Percentiles rank a stretch among this genome's conserved stretches.
Conservation (phyloP, 2,888 invertebrate species). For the Autographa pulchrina region DNA sequence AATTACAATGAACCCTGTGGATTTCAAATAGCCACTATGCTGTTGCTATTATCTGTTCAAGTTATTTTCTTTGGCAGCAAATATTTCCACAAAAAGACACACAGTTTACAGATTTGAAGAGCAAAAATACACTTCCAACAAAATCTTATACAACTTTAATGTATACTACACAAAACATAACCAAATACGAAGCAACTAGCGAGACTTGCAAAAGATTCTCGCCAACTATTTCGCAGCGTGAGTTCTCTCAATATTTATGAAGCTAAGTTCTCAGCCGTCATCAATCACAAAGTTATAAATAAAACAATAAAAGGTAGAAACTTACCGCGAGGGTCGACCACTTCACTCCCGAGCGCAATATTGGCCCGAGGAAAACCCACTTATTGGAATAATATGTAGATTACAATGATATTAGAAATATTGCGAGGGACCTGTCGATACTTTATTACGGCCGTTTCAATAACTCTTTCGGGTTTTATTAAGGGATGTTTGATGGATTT, state of each 20-base stretch:
- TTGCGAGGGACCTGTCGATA: constrained; percentile 78
- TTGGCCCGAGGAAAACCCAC: constrained; percentile 83
- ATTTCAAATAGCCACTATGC: too few species aligned
- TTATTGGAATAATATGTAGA: constrained; percentile 90
- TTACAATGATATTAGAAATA: constrained; percentile 85
- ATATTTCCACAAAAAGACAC: background rate
- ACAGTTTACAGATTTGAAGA: background rate
- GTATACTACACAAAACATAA: constrained; percentile 36
- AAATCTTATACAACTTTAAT: constrained; percentile 29
- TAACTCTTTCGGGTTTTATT: constrained; percentile 72
- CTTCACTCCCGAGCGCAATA: constrained; percentile 81
- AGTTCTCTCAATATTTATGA: constrained; percentile 88
- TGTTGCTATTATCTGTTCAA: background rate
- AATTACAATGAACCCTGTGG: too few species aligned
- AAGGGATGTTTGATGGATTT: constrained; percentile 42
- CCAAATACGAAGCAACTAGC: constrained; percentile 54
- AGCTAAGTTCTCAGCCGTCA: constrained; percentile 85
- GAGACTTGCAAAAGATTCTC: constrained; percentile 52
- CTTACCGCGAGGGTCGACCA: constrained; percentile 83
- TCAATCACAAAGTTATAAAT: constrained; percentile 90
- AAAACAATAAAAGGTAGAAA: constrained; percentile 90
- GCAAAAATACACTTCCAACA: background rate
- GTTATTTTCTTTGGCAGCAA: background rate
- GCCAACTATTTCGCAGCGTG: constrained; percentile 80
- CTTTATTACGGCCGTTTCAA: constrained; percentile 73